Conservation (phyloP, 2,888 invertebrate genomes). For the Saturnia japonica region DNA sequence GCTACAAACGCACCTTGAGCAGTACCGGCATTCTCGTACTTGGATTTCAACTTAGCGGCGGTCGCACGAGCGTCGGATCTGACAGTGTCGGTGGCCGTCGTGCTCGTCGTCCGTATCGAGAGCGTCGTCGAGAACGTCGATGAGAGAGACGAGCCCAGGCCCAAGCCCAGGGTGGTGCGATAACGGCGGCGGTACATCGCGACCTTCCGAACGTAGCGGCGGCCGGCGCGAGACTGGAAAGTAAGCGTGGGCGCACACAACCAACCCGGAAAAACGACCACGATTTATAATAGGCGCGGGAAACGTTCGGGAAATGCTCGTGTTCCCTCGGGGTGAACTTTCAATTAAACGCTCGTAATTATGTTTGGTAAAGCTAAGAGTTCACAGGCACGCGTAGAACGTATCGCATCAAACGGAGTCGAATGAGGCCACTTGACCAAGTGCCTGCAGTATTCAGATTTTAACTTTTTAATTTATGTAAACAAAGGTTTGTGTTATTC, state of each 20-base stretch:
- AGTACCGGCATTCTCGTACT: constrained; percentile 76
- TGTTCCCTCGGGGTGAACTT: constrained; percentile 11
- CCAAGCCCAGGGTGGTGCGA: constrained; percentile 73
- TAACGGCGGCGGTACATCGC: constrained; percentile 75
- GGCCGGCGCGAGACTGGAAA: constrained; percentile 60
- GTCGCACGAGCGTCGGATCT: constrained; percentile 74
- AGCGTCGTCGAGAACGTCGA: constrained; percentile 66
- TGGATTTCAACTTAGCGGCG: constrained; percentile 76
- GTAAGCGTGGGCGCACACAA: constrained; percentile 58
- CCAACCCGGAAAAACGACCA: constrained; percentile 68
- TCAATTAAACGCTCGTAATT: background rate
- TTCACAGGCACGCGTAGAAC: background rate
- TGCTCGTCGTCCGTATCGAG: constrained; percentile 66
- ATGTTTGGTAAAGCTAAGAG: background rate
- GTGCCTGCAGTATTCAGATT: background rate
- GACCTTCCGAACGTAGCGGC: constrained; percentile 42
- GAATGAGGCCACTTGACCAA: background rate
- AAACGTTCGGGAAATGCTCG: constrained; percentile 9
- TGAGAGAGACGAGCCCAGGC: constrained; percentile 71
- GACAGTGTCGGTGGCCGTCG: constrained; percentile 59
- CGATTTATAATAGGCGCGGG: constrained; percentile 67
- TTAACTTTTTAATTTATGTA: background rate
- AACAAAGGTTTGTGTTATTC: background rate
- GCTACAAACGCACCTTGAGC: constrained; percentile 68
- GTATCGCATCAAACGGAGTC: background rate